Evolutionary conservation across 2,888 invertebrate species (phyloP).

Genomic region (Julus scandinavius): DNA sequence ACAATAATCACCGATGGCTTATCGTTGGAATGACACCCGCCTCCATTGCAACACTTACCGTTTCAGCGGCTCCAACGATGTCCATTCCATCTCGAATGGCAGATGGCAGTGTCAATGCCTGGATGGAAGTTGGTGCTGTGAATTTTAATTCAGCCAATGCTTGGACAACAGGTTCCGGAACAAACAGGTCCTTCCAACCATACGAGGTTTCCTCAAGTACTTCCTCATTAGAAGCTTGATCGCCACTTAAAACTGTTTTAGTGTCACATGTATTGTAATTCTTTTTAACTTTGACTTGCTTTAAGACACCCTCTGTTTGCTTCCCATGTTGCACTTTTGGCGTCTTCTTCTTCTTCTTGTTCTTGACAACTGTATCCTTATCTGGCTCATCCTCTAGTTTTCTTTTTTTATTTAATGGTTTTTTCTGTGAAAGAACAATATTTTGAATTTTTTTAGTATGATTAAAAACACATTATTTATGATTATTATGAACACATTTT

Average conservation of each 20-base stretch:
- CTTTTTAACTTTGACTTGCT: conserved; percentile 58
- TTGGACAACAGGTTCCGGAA: conserved; percentile 76
- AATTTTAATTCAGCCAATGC: conserved; percentile 83
- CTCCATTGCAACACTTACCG: conserved; percentile 67
- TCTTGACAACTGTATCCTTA: background rate
- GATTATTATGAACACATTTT: too few species aligned
- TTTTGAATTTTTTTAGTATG: background rate
- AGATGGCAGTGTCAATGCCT: conserved; percentile 80
- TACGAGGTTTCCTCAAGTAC: background rate
- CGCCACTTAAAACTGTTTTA: background rate
- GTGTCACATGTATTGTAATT: conserved; percentile 43
- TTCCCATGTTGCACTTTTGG: background rate
- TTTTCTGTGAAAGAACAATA: background rate
- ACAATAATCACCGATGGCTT: too few species aligned
- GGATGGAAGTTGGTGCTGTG: conserved; percentile 87
- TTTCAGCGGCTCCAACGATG: conserved; percentile 98
- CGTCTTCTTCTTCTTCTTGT: background rate
- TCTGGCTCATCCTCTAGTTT: background rate
- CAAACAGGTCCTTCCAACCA: conserved; percentile 68
- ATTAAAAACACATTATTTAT: too few species aligned
- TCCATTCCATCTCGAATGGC: conserved; percentile 89
- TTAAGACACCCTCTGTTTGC: background rate
- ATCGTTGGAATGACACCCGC: too few species aligned
- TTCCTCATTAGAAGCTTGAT: background rate
- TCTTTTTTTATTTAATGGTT: background rate